Evolutionary conservation across 2,113 vertebrate species (phyloP).

Genomic region (Nesoenas mayeri): DNA sequence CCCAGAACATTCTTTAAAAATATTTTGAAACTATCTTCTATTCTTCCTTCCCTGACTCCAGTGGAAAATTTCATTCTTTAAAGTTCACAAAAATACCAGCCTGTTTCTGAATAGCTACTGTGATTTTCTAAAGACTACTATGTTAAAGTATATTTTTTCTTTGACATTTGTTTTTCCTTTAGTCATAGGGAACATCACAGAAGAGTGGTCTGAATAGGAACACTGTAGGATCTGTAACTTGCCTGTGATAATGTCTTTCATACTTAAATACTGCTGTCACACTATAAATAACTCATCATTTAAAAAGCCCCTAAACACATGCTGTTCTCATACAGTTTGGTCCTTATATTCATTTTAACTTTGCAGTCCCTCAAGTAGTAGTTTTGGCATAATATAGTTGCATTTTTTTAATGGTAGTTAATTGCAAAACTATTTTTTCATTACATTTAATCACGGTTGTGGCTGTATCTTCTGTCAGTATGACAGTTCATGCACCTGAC

Average conservation of each 20-base stretch:
- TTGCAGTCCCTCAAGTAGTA: background rate
- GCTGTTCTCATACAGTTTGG: background rate
- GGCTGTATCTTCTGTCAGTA: background rate
- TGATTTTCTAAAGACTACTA: constrained; percentile 18
- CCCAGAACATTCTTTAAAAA: constrained; percentile 13
- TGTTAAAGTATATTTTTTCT: background rate
- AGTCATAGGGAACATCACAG: background rate
- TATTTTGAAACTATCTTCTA: background rate
- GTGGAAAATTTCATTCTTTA: constrained; percentile 56
- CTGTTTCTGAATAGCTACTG: background rate
- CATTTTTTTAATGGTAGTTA: background rate
- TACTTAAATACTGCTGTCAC: background rate
- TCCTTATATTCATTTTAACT: background rate
- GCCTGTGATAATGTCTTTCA: background rate
- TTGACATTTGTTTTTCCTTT: background rate
- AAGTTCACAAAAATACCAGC: background rate
- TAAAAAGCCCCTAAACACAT: background rate
- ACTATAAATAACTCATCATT: background rate
- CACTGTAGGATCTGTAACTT: background rate
- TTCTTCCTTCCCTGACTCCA: constrained; percentile 1
- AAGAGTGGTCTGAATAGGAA: background rate
- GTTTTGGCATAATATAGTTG: background rate
- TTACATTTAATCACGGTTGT: background rate
- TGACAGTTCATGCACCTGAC: background rate
- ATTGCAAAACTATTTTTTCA: background rate